phyloP scores from a whole-genome alignment of 2,113 vertebrate species.

The Ivindomyrus marchei region DNA sequence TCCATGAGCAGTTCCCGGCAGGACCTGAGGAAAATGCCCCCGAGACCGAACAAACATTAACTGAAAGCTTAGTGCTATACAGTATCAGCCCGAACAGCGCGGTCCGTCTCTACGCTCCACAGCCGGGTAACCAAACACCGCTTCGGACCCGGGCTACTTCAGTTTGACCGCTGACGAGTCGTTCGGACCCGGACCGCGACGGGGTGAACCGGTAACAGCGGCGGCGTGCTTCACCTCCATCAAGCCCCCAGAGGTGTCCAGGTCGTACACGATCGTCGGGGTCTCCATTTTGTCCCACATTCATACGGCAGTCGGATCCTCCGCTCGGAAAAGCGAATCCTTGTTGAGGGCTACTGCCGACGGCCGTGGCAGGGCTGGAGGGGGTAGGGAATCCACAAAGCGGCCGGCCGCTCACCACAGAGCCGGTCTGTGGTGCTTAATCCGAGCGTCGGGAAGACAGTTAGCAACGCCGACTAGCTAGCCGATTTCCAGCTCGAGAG shows the following conservation, averaged over 20 bases:
- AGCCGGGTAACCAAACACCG: neutral
- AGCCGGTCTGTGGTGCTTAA: neutral
- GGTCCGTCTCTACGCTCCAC: neutral
- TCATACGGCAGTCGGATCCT: conserved; percentile 63
- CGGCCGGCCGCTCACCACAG: neutral
- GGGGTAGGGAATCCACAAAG: neutral
- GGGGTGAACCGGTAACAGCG: neutral
- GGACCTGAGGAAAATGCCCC: neutral
- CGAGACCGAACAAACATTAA: neutral
- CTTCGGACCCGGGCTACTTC: neutral
- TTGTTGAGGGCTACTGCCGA: neutral
- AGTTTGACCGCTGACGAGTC: neutral
- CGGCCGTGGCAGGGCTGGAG: neutral
- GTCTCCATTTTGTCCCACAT: conserved; percentile 98
- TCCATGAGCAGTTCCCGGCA: neutral
- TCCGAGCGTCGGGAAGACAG: neutral
- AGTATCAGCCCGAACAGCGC: neutral
- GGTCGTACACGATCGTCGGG: conserved; percentile 94
- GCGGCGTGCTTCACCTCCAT: conserved; percentile 72
- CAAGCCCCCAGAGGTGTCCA: conserved; percentile 92
- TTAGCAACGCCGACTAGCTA: neutral
- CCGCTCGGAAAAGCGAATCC: conserved; percentile 21
- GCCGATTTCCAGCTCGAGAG: neutral
- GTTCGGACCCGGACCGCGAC: neutral
- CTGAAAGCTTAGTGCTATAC: neutral